Evolutionary conservation across 2,888 invertebrate genomes (phyloP).

Genomic region (Eristalis tenax): DNA sequence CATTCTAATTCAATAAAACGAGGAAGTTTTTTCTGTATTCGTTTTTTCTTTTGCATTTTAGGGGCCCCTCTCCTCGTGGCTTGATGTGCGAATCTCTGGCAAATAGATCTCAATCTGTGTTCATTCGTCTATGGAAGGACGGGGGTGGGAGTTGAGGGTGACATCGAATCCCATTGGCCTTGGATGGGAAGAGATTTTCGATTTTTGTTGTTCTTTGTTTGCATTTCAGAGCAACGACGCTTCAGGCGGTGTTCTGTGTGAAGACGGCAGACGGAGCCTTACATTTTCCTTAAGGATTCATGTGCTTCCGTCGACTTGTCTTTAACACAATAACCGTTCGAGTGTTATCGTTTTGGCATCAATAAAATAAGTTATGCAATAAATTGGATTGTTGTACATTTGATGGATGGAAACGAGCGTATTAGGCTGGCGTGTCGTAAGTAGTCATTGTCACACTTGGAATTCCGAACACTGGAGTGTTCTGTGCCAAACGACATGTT

Average conservation of each 20-base stretch:
- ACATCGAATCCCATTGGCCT: conserved; percentile 31
- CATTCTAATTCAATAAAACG: conserved; percentile 20
- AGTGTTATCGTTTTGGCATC: conserved; percentile 51
- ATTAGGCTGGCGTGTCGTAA: conserved; percentile 9
- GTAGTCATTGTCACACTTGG: not conserved
- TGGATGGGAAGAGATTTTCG: conserved; percentile 8
- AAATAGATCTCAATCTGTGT: conserved; percentile 49
- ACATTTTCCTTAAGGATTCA: conserved; percentile 8
- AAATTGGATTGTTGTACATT: conserved; percentile 57
- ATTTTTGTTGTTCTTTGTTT: conserved; percentile 15
- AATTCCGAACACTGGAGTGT: no score
- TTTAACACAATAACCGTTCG: conserved; percentile 35
- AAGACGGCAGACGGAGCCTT: not conserved
- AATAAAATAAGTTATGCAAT: conserved; percentile 56
- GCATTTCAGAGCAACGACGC: conserved; percentile 13
- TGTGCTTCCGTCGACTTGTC: conserved; percentile 1
- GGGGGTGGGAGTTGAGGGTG: not conserved
- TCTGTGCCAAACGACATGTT: not conserved
- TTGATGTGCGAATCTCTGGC: conserved; percentile 7
- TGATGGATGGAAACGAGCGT: conserved; percentile 28
- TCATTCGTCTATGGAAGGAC: conserved; percentile 6
- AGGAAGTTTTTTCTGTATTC: conserved; percentile 8
- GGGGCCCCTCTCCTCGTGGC: not conserved
- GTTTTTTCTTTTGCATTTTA: not conserved
- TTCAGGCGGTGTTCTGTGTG: not conserved